Conservation (phyloP, 2,888 invertebrate species). For the Drosophila melanosoma region DNA sequence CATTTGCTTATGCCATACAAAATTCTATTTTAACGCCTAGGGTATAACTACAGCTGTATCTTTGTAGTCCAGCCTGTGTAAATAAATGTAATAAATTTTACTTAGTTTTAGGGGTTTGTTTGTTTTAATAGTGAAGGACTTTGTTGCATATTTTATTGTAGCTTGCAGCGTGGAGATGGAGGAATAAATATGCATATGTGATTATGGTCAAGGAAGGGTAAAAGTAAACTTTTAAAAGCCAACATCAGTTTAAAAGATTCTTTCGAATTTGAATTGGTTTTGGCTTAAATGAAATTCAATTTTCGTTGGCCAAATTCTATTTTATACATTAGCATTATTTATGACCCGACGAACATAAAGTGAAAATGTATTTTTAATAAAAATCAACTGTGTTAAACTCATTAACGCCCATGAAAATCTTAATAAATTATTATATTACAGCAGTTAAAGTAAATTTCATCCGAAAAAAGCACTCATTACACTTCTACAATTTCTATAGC, state of each 20-base stretch:
- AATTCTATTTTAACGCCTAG: neutral
- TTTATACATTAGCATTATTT: neutral
- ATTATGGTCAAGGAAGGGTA: neutral
- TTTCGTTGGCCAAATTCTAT: slow-evolving; percentile 4
- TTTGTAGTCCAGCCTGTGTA: slow-evolving; percentile 5
- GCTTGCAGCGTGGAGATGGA: neutral
- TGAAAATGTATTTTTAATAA: slow-evolving; percentile 41
- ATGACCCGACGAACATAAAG: slow-evolving; percentile 4
- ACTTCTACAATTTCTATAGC: slow-evolving; percentile 11
- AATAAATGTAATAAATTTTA: slow-evolving; percentile 25
- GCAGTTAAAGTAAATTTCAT: slow-evolving; percentile 18
- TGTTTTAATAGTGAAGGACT: neutral
- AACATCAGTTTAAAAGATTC: neutral
- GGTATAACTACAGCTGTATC: slow-evolving; percentile 1
- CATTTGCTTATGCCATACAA: too few species aligned
- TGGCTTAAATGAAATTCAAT: neutral
- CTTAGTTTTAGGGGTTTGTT: slow-evolving; percentile 3
- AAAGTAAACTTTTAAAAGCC: neutral
- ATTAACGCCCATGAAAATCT: slow-evolving; percentile 53
- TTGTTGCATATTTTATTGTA: slow-evolving; percentile 15
- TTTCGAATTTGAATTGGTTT: too few species aligned
- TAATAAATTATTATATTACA: slow-evolving; percentile 48
- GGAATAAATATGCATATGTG: neutral
- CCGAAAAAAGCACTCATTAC: slow-evolving; percentile 2
- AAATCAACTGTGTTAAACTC: slow-evolving; percentile 45